Percentiles rank a stretch among this genome's conserved stretches.
These are phyloP conservation scores for Sericinus montela DNA, from an alignment of 2,888 invertebrate genomes.

Conservation along the genomic window DNA sequence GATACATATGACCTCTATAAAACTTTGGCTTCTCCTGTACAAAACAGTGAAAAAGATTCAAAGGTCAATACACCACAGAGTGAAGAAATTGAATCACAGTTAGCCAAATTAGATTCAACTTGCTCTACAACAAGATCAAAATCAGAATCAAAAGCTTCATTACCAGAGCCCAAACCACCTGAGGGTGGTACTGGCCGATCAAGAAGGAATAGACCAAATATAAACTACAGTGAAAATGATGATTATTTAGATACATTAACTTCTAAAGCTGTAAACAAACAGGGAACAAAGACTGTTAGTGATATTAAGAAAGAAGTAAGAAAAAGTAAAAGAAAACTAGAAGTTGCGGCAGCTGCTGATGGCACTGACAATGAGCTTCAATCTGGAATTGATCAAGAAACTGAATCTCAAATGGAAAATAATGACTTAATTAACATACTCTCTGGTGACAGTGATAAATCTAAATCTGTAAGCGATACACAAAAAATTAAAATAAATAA, in stretches of 20 bases:
- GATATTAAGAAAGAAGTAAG: constrained; percentile 65
- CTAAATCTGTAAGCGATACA: constrained; percentile 36
- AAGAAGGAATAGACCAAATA: constrained; percentile 67
- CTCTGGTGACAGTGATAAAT: constrained; percentile 45
- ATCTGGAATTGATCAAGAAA: constrained; percentile 39
- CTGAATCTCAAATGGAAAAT: constrained; percentile 46
- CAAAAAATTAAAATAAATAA: constrained; percentile 45
- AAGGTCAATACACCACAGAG: constrained; percentile 35
- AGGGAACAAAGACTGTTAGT: constrained; percentile 57
- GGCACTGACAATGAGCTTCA: constrained; percentile 35
- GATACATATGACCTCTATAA: constrained; percentile 74
- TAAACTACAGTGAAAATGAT: constrained; percentile 79
- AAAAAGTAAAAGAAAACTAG: constrained; percentile 58
- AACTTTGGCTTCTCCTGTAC: constrained; percentile 70
- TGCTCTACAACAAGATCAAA: constrained; percentile 43
- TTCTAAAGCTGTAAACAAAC: constrained; percentile 52
- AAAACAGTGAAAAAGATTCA: constrained; percentile 46
- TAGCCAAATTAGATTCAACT: constrained; percentile 57
- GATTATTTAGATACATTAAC: constrained; percentile 72
- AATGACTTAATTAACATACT: constrained; percentile 59
- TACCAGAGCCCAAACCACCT: constrained; percentile 66
- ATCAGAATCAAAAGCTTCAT: constrained; percentile 55
- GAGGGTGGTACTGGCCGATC: constrained; percentile 58
- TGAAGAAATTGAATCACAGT: constrained; percentile 61
- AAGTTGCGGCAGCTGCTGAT: constrained; percentile 36